These are phyloP conservation scores for Oreochromis grahami DNA, from an alignment of 2,797 vertebrate species.

Conservation along the genomic window DNA sequence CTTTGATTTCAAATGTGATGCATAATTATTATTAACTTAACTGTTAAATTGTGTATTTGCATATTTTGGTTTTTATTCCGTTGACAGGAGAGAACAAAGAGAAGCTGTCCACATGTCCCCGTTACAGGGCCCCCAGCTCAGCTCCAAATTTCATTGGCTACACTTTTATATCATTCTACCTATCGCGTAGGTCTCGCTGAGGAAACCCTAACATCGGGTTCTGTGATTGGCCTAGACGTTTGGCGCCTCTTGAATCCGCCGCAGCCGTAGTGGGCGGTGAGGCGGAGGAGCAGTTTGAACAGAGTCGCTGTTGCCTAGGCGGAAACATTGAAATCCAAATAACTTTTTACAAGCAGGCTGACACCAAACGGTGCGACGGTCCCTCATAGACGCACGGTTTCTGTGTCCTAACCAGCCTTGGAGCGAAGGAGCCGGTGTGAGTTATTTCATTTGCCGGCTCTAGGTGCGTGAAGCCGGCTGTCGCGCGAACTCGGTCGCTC, in stretches of 20 bases:
- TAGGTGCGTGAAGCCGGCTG: slow-evolving; percentile 55
- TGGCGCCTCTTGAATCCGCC: slow-evolving; percentile 78
- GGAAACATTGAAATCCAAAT: slow-evolving; percentile 55
- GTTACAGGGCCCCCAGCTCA: slow-evolving; percentile 36
- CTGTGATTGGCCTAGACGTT: slow-evolving; percentile 71
- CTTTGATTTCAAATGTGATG: rapidly evolving
- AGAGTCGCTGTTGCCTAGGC: slow-evolving; percentile 41
- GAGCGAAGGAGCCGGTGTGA: neutral
- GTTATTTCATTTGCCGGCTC: neutral
- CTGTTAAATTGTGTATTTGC: neutral
- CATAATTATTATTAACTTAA: rapidly evolving
- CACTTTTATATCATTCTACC: neutral
- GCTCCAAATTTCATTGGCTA: slow-evolving; percentile 50
- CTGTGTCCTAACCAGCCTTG: neutral
- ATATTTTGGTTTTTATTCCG: slow-evolving; percentile 1
- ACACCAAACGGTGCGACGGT: neutral
- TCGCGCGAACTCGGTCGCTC: slow-evolving; percentile 50
- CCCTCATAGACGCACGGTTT: rapidly evolving
- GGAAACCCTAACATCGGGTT: neutral
- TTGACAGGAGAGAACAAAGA: slow-evolving; percentile 75
- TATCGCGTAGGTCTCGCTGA: slow-evolving; percentile 22
- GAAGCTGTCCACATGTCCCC: slow-evolving; percentile 72
- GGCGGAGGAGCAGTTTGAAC: slow-evolving; percentile 68
- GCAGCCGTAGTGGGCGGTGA: slow-evolving; percentile 68
- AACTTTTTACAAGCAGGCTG: neutral